Evolutionary conservation across 2,888 invertebrate species (phyloP), one percentile per base, ranked within the genome.

Genomic region (Hypercompe scribonia): DNA sequence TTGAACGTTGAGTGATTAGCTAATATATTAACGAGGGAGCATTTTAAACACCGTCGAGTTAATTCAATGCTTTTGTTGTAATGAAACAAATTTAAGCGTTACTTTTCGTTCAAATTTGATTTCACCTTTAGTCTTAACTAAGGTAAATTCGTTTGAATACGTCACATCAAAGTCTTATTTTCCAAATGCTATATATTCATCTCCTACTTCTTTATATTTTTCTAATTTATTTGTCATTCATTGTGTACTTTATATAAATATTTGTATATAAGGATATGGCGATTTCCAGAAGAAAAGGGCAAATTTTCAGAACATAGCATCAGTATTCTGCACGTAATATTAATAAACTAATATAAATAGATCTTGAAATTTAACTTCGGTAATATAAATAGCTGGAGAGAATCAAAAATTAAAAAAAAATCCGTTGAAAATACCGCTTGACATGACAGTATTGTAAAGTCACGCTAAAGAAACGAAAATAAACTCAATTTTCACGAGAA

Each of bases 1-100:
- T 81, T 79, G 77, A 84, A 84, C 81, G 73, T 77, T 81, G 74
- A 84, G 85, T 86, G 81, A 84, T 84, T 87, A 84, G 82, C 86
- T 86, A 82, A 86, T 86, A 86, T 86, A 87, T 86, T 83, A 84
- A 79, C 78, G 75, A 76, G 66, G 72, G 66, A 71, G 69, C 72
- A 78, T 78, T 76, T 77, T 73, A 82, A 77, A 80, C 66, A 72
- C 72, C 31, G 78, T 63, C 68, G 71, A 80, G 75, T 76, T 83
- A 78, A 81, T 79, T 75, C 78, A 58, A 69, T 71, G 54, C 80
- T 65, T 71, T 79, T 83, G 78, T 78, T 72, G 63, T 65, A 71
- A 69, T 68, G 65, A 58, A 31, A 71, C 63, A 33, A 65, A 50
- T 77, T 78, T 2, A 50, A 70, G 73, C 76, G 78, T 78, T 71